Evolutionary conservation across 2,113 vertebrate genomes (phyloP).

Genomic region (Daphoenositta chrysoptera): DNA sequence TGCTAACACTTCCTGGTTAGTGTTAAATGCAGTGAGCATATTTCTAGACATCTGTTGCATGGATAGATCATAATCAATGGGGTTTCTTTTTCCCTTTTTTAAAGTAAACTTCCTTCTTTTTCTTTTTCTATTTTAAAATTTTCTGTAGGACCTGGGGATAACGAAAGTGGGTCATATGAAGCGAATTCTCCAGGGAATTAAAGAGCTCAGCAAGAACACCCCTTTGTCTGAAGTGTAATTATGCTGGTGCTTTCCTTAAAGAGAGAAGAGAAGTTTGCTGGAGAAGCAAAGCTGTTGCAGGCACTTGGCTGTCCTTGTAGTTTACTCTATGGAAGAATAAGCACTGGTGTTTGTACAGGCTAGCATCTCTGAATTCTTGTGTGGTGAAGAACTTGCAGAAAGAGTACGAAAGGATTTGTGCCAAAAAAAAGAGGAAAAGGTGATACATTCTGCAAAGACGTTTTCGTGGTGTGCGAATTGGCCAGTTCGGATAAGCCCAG

Average conservation of each 20-base stretch:
- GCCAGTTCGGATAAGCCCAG: conserved; percentile 74
- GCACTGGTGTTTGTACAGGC: conserved; percentile 34
- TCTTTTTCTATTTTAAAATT: background rate
- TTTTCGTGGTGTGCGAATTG: conserved; percentile 71
- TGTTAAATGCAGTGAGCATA: background rate
- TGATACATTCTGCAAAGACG: conserved; percentile 61
- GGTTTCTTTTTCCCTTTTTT: background rate
- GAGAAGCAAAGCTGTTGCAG: conserved; percentile 48
- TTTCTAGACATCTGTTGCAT: conserved; percentile 9
- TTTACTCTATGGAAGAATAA: conserved; percentile 48
- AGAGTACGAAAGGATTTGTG: conserved; percentile 71
- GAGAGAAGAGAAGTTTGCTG: conserved; percentile 28
- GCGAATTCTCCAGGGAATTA: conserved; percentile 99
- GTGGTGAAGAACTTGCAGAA: conserved; percentile 39
- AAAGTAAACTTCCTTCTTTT: conserved; percentile 2
- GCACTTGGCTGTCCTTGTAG: conserved; percentile 25
- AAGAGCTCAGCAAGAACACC: conserved; percentile 87
- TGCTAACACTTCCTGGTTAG: background rate
- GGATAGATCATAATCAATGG: background rate
- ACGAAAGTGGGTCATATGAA: conserved; percentile 99
- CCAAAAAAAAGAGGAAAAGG: conserved; percentile 65
- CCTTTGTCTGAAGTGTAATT: conserved; percentile 82
- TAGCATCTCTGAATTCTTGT: conserved; percentile 13
- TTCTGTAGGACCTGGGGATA: conserved; percentile 95
- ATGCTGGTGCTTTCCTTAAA: conserved; percentile 56